Evolutionary conservation across 1,140 invertebrate genomes (phyloP).

Genomic region (Musca vetustissima): DNA sequence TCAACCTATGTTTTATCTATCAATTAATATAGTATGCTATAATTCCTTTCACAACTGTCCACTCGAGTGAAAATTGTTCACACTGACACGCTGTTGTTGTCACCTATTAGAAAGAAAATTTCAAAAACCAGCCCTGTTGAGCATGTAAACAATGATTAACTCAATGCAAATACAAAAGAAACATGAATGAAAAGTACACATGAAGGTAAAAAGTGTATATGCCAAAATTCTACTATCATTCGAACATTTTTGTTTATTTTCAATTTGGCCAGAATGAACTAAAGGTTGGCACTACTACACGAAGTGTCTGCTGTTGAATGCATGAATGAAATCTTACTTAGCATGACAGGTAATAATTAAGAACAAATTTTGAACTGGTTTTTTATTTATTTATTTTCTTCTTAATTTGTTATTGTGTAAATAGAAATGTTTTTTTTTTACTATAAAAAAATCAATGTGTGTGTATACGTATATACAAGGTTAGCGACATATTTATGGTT

Average conservation of each 20-base stretch:
- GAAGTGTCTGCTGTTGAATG: too few species aligned
- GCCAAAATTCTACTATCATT: too few species aligned
- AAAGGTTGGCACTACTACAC: too few species aligned
- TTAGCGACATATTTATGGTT: too few species aligned
- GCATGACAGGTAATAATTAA: slow-evolving; percentile 8
- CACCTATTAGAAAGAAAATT: slow-evolving; percentile 7
- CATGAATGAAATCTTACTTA: not conserved
- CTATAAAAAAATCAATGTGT: not conserved
- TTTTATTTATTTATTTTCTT: not conserved
- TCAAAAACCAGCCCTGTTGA: not conserved
- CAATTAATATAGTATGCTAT: too few species aligned
- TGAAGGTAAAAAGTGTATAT: too few species aligned
- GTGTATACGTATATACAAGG: too few species aligned
- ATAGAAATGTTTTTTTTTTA: not conserved
- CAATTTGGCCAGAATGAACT: not conserved
- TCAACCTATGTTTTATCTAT: too few species aligned
- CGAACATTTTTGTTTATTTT: not conserved
- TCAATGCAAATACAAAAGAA: not conserved
- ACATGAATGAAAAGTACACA: not conserved
- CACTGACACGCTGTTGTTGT: not conserved
- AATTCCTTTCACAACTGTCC: too few species aligned
- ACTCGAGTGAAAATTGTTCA: too few species aligned
- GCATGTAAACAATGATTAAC: slow-evolving; percentile 10
- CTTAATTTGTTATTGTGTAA: not conserved
- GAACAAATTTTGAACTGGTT: slow-evolving; percentile 3